These are phyloP conservation scores for Eutolmus rufibarbis DNA, from an alignment of 2,888 invertebrate genomes.

Conservation along the genomic window DNA sequence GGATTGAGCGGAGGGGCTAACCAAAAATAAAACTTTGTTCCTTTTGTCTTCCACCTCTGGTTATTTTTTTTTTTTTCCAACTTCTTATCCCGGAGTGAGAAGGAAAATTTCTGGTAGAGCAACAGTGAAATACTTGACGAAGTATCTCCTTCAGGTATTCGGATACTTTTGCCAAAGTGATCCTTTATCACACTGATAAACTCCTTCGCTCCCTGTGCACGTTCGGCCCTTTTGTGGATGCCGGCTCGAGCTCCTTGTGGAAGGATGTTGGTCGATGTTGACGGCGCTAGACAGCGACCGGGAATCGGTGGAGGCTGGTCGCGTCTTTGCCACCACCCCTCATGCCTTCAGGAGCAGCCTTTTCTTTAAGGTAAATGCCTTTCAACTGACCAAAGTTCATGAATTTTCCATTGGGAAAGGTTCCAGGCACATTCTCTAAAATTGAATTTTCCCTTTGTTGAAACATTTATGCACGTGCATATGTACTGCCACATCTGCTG, in stretches of 20 bases:
- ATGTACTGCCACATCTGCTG: background rate
- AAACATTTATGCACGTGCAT: background rate
- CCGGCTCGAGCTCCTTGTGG: background rate
- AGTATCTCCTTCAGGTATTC: conserved; percentile 19
- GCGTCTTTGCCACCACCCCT: background rate
- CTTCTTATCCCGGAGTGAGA: background rate
- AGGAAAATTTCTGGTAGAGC: background rate
- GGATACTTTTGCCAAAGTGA: conserved; percentile 2
- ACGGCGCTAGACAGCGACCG: background rate
- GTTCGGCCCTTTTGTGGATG: background rate
- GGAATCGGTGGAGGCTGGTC: background rate
- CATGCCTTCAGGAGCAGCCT: background rate
- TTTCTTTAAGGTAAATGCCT: background rate
- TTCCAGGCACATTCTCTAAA: conserved; percentile 5
- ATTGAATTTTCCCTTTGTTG: conserved; percentile 24
- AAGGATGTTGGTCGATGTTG: background rate
- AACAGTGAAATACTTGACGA: conserved; percentile 16
- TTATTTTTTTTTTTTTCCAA: background rate
- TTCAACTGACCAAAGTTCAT: conserved; percentile 18
- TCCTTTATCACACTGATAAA: conserved; percentile 18
- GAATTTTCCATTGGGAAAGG: conserved; percentile 14
- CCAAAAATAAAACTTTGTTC: background rate
- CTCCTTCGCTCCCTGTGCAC: background rate
- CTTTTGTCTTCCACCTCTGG: background rate
- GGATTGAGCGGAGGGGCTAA: background rate